Base-by-base conservation (phyloP, 2,888 invertebrate genomes). In the Spicauda simplicius region DNA sequence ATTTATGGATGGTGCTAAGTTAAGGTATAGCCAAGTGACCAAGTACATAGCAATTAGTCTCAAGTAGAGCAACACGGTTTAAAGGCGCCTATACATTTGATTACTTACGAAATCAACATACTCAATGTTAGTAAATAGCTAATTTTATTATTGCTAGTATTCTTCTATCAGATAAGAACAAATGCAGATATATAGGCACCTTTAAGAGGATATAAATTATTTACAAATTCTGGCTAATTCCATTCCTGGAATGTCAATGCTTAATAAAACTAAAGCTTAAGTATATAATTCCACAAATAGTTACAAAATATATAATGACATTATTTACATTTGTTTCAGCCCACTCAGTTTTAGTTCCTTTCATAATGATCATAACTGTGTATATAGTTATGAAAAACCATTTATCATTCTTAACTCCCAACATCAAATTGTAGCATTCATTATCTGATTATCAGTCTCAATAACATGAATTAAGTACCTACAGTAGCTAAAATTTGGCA, bases 361-460 rank as follows among this genome's bases (percentile, higher is more conserved):
- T 54, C n/a, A n/a, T 45, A 45, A 48, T 48, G 41, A 60, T 20
- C 53, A 48, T 48, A 37, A 6, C 33, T 25, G 10, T 60, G 14
- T 59, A 53, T 53, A 25, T 18, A 64, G 30, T 37, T 50, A 58
- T 57, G 37, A 50, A 55, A n/a, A 56, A 63, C 25, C 55, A 56
- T 63, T 41, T 14, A 41, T 41, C 14, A 41, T 41, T 50, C 8
- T 53, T 61, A 20, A 54, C 54, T 41, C 60, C 37, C 55, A 68
- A 63, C 50, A 37, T 80, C 60, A 63, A 69, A 76, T 77, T 77
- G 59, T 77, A 81, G 82, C 80, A 81, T 80, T 80, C 79, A 80
- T 85, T 85, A 85, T 79, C 81, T 80, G 82, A 83, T 87, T 87
- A 89, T 92, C 92, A 93, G 92, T 93, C 92, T 91, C 86, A 90